Conservation (phyloP, 1,140 invertebrate species). For the Brachionus plicatilis region DNA sequence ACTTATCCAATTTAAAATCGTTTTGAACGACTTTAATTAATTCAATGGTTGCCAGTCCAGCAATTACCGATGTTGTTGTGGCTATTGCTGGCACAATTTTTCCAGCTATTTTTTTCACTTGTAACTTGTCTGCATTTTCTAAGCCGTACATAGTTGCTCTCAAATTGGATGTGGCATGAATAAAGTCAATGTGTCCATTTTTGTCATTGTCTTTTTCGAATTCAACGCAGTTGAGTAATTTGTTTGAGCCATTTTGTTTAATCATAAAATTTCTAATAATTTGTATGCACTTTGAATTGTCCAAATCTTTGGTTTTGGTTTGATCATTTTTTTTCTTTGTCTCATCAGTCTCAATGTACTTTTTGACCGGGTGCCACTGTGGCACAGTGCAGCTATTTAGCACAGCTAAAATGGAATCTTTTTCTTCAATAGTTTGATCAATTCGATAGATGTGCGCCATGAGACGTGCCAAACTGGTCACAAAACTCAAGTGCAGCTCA, state of each 20-base stretch:
- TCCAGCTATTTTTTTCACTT: constrained; percentile 53
- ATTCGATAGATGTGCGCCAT: constrained; percentile 45
- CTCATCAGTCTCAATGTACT: constrained; percentile 63
- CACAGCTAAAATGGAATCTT: constrained; percentile 67
- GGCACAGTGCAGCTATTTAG: constrained; percentile 60
- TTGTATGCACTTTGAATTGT: background rate
- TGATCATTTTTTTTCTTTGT: constrained; percentile 93
- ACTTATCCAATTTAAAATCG: constrained; percentile 3
- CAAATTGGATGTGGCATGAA: constrained; percentile 49
- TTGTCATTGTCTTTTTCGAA: constrained; percentile 56
- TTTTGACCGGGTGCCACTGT: constrained; percentile 6
- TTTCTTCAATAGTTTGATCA: constrained; percentile 56
- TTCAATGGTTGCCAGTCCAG: constrained; percentile 46
- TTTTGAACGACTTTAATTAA: constrained; percentile 6
- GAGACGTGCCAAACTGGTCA: constrained; percentile 47
- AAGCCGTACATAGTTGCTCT: constrained; percentile 53
- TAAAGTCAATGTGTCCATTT: constrained; percentile 55
- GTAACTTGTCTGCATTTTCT: constrained; percentile 48
- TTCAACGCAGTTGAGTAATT: constrained; percentile 44
- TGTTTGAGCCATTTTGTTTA: constrained; percentile 42
- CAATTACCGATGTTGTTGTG: constrained; percentile 53
- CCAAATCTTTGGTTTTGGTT: constrained; percentile 36
- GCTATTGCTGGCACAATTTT: constrained; percentile 54
- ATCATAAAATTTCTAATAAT: background rate
- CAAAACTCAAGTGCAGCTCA: constrained; percentile 49